phyloP scores from a whole-genome alignment of 2,113 vertebrate genomes.

The Dromiciops gliroides region DNA sequence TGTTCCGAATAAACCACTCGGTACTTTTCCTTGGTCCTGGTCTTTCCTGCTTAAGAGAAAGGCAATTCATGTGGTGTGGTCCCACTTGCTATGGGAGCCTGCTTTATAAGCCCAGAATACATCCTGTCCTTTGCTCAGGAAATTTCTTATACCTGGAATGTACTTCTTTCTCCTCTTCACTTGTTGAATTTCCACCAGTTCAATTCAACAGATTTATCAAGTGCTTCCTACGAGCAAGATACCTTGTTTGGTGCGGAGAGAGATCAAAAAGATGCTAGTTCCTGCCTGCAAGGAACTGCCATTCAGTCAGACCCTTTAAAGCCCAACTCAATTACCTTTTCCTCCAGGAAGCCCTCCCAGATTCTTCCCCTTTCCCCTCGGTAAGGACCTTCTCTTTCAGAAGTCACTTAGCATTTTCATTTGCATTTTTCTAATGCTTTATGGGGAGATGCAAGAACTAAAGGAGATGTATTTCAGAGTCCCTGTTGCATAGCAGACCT shows the following conservation, averaged over 20 bases:
- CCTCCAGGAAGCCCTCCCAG: background rate
- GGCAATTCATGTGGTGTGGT: slow-evolving; percentile 55
- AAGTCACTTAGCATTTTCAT: background rate
- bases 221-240: background rate
- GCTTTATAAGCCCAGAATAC: background rate
- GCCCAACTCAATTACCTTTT: background rate
- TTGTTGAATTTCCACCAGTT: background rate
- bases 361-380: background rate
- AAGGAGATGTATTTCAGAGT: background rate
- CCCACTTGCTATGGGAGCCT: slow-evolving; percentile 27
- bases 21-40: slow-evolving; percentile 98
- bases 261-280: background rate
- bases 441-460: background rate
- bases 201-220: background rate
- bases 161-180: background rate
- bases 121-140: background rate
- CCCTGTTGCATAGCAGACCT: background rate
- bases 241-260: background rate
- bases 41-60: slow-evolving; percentile 90
- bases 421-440: background rate
- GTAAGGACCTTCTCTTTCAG: background rate
- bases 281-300: background rate
- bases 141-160: background rate
- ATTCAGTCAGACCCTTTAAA: background rate
- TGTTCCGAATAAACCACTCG: slow-evolving; percentile 96